phyloP scores from a whole-genome alignment of 37 sponge, comb jelly and placozoan species.

The Cliona cf. orientalis region DNA sequence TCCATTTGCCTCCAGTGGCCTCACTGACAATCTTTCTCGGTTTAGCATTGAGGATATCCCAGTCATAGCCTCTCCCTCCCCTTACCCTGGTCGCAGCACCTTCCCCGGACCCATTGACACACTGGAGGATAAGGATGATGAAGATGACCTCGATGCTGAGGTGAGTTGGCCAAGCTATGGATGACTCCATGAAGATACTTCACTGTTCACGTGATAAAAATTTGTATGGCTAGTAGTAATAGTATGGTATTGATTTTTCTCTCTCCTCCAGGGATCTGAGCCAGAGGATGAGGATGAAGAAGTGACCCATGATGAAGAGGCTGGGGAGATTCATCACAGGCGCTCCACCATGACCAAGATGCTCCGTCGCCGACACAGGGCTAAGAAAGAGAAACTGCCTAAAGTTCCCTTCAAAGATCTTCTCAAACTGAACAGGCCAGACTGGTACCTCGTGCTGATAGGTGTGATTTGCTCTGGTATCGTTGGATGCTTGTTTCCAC shows the following conservation, averaged over 20 bases:
- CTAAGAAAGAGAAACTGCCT: neutral
- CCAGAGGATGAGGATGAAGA: neutral
- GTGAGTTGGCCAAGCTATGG: neutral
- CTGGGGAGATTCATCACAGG: neutral
- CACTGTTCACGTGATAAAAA: neutral
- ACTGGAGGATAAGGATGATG: neutral
- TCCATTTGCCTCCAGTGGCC: neutral
- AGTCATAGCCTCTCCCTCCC: conserved; percentile 46
- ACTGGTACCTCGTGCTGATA: conserved; percentile 71
- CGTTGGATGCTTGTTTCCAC: conserved; percentile 69
- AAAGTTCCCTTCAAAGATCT: conserved; percentile 45
- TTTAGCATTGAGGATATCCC: conserved; percentile 62
- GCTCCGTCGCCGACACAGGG: neutral
- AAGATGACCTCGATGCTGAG: neutral
- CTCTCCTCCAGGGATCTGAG: neutral
- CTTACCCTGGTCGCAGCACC: conserved; percentile 4
- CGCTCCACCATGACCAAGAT: neutral
- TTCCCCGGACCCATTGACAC: conserved; percentile 11
- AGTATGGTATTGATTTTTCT: too few species aligned
- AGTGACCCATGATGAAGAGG: neutral
- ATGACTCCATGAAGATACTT: neutral
- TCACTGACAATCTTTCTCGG: conserved; percentile 10
- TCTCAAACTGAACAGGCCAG: conserved; percentile 72
- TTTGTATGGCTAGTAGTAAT: neutral
- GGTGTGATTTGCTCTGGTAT: conserved; percentile 60